Percentiles rank a stretch among this genome's conserved stretches.
phyloP scores from a whole-genome alignment of 2,888 invertebrate genomes.

The Protonemura montana region DNA sequence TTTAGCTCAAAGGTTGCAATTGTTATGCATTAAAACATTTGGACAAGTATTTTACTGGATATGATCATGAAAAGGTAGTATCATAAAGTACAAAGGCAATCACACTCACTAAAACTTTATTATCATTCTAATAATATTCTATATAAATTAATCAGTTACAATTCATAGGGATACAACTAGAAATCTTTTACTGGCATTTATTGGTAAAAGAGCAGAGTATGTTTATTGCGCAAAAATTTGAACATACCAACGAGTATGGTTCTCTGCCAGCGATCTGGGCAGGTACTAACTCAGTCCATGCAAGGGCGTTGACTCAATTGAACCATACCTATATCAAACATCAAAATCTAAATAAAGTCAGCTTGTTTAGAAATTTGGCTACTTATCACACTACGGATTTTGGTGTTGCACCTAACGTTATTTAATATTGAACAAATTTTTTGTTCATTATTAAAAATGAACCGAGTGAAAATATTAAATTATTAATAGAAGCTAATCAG shows the following conservation, averaged over 20 bases:
- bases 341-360: not conserved
- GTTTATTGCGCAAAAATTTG: not conserved
- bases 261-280: not conserved
- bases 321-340: not conserved
- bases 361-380: not conserved
- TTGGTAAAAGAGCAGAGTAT: not conserved
- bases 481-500: not conserved
- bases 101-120: constrained; percentile 7
- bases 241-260: not conserved
- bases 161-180: not conserved
- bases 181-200: not conserved
- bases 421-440: not conserved
- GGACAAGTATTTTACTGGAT: too few species aligned
- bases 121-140: not conserved
- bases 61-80: too few species aligned
- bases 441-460: not conserved
- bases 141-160: not conserved
- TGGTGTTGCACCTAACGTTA: not conserved
- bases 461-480: not conserved
- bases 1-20: too few species aligned
- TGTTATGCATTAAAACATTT: too few species aligned
- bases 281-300: too few species aligned
- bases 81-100: not conserved
- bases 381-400: not conserved
- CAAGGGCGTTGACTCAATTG: not conserved